Percentiles rank a stretch among this genome's conserved stretches.
These are phyloP conservation scores for Drosophila repleta DNA, from an alignment of 1,140 invertebrate species.

Conservation along the genomic window DNA sequence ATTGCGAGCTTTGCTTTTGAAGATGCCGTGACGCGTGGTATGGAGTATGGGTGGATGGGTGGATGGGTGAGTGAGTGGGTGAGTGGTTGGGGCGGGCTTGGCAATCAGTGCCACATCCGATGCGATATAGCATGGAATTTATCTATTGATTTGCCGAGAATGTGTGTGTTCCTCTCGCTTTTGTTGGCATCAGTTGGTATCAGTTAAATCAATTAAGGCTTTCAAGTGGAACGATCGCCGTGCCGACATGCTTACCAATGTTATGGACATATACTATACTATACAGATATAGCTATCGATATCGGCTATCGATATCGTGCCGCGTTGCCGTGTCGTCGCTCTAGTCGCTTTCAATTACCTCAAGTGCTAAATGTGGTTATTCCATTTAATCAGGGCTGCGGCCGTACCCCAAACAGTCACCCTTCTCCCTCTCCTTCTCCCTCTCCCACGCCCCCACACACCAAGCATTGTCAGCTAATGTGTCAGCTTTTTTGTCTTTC, in stretches of 20 bases:
- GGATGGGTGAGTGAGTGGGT: background rate
- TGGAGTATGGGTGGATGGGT: no score
- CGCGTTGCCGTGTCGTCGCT: constrained; percentile 39
- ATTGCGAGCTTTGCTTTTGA: constrained; percentile 32
- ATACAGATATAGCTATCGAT: constrained; percentile 13
- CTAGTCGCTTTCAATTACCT: constrained; percentile 67
- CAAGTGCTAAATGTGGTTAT: constrained; percentile 80
- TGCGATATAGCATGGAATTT: constrained; percentile 61
- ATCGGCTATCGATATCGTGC: constrained; percentile 27
- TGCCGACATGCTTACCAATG: constrained; percentile 63
- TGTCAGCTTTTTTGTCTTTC: constrained; percentile 35
- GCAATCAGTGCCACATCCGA: constrained; percentile 74
- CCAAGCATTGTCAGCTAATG: constrained; percentile 73
- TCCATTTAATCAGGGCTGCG: constrained; percentile 76
- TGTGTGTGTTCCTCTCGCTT: constrained; percentile 26
- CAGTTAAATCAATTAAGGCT: constrained; percentile 82
- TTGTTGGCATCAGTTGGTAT: constrained; percentile 51
- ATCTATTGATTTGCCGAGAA: constrained; percentile 75
- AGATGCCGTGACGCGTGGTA: constrained; percentile 46
- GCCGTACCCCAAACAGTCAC: constrained; percentile 26
- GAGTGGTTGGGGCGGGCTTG: background rate
- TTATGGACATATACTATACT: constrained; percentile 22
- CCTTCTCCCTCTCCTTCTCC: no score
- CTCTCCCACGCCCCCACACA: background rate
- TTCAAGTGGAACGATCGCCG: constrained; percentile 77